Evolutionary conservation across 1,140 invertebrate species (phyloP), one percentile per base, ranked within the genome.

Genomic region (Drosophila nebulosa): DNA sequence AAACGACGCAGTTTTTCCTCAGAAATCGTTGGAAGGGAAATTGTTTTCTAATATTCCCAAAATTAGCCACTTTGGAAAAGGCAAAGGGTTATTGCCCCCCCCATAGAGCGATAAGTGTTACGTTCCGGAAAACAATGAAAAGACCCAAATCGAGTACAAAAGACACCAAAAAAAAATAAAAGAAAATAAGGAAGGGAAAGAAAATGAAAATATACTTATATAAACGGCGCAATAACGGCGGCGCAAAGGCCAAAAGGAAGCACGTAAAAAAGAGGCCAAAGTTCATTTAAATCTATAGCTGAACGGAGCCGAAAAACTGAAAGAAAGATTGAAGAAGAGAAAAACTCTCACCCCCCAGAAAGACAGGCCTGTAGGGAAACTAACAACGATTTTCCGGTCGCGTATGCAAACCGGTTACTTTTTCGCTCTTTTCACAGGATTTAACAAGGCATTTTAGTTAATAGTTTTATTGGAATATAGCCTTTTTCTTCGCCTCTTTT

Each of bases 201-300:
- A 58, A 24, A 57, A 70, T 12, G 24, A 69, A 61, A 60, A 70
- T n/a, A n/a, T n/a, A n/a, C n/a, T 30, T 30, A 30, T 30, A 30
- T 9, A 30, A 71, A 72, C 69, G 70, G 39, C 70, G 70, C 70
- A 73, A 72, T 73, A 72, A 72, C 39, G n/a, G n/a, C n/a, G n/a
- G 56, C 61, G 51, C 62, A 71, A 72, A 53, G 39, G 39, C 39
- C 39, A 46, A 46, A 46, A 46, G 39, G 39, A 46, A 46, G 16
- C 39, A 18, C 39, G 39, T 21, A 35, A 71, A 30, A 57, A 57
- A 64, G 71, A 46, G 70, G 70, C 60, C 70, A 73, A 73, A 73
- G 70, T 71, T 73, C 70, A 69, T 58, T 64, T 52, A 50, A 57
- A 71, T 72, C 68, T 71, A 51, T 71, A 30, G 14, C 18, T 69